phyloP scores from a whole-genome alignment of 2,888 invertebrate genomes.

The Drosophila flavopinicola region DNA sequence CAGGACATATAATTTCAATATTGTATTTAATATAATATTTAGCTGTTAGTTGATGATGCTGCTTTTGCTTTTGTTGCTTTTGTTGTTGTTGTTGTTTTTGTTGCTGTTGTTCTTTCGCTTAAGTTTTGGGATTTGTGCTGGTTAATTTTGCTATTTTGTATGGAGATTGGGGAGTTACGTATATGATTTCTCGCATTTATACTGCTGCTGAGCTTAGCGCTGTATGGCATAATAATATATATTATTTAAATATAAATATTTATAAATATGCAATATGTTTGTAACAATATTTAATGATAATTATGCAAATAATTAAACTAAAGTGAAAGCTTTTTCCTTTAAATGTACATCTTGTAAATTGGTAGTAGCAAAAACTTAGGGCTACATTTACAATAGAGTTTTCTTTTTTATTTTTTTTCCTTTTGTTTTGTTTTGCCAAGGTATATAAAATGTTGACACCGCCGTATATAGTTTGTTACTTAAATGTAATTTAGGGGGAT shows the following conservation, averaged over 20 bases:
- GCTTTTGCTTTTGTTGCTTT: conserved; percentile 8
- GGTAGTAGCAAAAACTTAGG: conserved; percentile 78
- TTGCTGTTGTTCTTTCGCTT: conserved; percentile 23
- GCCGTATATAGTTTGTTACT: conserved; percentile 46
- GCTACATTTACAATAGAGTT: conserved; percentile 69
- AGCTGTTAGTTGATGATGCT: conserved; percentile 44
- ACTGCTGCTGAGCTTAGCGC: conserved; percentile 56
- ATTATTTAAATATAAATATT: conserved; percentile 53
- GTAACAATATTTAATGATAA: conserved; percentile 73
- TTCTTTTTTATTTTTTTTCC: conserved; percentile 14
- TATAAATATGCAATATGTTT: conserved; percentile 78
- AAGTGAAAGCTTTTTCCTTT: conserved; percentile 77
- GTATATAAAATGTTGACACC: conserved; percentile 73
- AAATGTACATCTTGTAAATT: conserved; percentile 77
- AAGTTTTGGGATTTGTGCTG: conserved; percentile 27
- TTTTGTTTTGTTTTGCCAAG: conserved; percentile 36
- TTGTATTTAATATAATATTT: conserved; percentile 46
- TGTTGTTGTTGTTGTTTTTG: conserved; percentile 24
- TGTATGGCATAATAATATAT: conserved; percentile 63
- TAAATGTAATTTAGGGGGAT: conserved; percentile 51
- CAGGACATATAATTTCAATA: conserved; percentile 65
- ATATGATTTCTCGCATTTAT: conserved; percentile 52
- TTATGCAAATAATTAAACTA: conserved; percentile 78
- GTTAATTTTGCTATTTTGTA: conserved; percentile 49
- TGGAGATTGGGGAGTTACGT: conserved; percentile 53